These are phyloP conservation scores for Vombatus ursinus DNA, from an alignment of 2,113 vertebrate genomes.

Conservation along the genomic window DNA sequence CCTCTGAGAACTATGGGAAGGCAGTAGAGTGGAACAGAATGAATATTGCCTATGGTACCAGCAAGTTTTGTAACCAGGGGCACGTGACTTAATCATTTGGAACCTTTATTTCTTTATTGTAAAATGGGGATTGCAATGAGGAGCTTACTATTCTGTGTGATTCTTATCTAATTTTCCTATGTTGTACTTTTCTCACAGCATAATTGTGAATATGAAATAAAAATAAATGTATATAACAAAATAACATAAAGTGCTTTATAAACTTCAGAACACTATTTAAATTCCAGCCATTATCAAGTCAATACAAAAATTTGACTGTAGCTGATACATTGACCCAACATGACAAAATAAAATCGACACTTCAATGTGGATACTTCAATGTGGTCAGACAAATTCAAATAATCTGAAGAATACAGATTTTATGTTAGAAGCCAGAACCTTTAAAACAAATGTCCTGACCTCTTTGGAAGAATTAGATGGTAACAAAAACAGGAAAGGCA, in stretches of 20 bases:
- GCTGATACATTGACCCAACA: not conserved
- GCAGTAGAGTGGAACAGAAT: not conserved
- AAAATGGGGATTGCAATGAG: not conserved
- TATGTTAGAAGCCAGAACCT: not conserved
- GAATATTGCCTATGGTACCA: not conserved
- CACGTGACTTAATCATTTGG: not conserved
- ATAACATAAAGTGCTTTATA: not conserved
- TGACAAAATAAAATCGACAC: not conserved
- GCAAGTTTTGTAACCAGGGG: not conserved
- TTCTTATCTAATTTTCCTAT: not conserved
- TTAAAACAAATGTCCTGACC: not conserved
- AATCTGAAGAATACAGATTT: not conserved
- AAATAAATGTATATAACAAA: not conserved
- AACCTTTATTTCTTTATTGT: not conserved
- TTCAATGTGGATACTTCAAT: not conserved
- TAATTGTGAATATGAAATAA: not conserved
- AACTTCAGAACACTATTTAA: not conserved
- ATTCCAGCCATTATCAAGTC: not conserved
- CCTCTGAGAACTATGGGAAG: not conserved
- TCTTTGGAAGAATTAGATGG: not conserved
- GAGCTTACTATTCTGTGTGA: not conserved
- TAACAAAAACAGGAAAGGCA: not conserved
- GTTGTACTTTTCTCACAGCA: not conserved
- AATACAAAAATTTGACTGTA: not conserved
- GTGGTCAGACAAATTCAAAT: not conserved